Percentiles rank a stretch among this genome's conserved stretches.
These are phyloP conservation scores for Octomys mimax DNA, from an alignment of 2,797 vertebrate genomes.

Conservation along the genomic window DNA sequence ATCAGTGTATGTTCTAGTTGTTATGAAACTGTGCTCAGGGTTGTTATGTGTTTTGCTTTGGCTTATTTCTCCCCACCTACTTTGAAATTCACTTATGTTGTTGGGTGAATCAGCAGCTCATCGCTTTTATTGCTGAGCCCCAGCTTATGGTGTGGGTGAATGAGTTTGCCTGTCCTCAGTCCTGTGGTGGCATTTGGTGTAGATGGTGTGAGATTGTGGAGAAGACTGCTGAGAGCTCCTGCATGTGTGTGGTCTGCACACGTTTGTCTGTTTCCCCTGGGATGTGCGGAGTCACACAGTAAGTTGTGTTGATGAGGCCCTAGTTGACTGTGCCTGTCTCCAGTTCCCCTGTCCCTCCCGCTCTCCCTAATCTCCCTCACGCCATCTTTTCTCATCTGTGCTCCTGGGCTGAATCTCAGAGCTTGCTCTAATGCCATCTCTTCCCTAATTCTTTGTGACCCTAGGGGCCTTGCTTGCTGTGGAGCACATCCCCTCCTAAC, in stretches of 20 bases:
- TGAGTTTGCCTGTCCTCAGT: no score
- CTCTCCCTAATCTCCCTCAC: background rate
- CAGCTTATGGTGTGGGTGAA: fast-evolving
- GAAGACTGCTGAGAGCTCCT: background rate
- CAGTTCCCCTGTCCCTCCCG: no score
- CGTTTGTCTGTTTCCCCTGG: background rate
- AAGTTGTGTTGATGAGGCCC: background rate
- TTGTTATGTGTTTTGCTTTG: background rate
- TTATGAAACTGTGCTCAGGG: background rate
- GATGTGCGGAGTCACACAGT: background rate
- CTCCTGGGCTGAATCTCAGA: background rate
- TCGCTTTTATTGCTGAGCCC: no score
- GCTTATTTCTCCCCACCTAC: background rate
- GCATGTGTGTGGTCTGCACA: no score
- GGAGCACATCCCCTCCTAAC: background rate
- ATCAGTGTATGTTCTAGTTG: background rate
- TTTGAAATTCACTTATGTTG: background rate
- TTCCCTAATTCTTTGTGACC: background rate
- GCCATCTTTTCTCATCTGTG: background rate
- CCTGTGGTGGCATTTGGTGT: background rate
- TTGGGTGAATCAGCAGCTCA: no score
- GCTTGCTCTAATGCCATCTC: background rate
- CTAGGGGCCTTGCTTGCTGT: background rate
- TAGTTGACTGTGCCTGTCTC: background rate
- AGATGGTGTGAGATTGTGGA: background rate